phyloP scores from a whole-genome alignment of 2,797 vertebrate genomes.

The Thamnophis elegans region DNA sequence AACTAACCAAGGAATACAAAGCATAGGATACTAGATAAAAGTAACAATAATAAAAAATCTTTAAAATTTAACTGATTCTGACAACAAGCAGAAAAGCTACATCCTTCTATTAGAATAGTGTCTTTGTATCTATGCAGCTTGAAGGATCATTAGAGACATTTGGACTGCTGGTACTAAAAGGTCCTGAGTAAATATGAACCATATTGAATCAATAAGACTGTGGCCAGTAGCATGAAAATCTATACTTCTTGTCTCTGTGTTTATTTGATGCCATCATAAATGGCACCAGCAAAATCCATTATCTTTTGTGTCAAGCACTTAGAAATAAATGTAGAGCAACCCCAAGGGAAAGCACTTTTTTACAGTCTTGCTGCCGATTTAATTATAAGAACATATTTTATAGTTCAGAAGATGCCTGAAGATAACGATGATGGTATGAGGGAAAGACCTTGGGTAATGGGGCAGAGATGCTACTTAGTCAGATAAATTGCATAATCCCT shows the following conservation, averaged over 20 bases:
- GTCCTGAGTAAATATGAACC: slow-evolving; percentile 33
- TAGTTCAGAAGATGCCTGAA: slow-evolving; percentile 18
- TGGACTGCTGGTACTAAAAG: slow-evolving; percentile 28
- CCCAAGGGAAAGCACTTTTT: slow-evolving; percentile 24
- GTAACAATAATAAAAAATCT: background rate
- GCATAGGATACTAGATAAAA: background rate
- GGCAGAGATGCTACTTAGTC: background rate
- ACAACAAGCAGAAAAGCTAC: background rate
- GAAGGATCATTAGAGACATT: background rate
- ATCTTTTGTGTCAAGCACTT: slow-evolving; percentile 45
- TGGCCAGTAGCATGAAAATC: slow-evolving; percentile 33
- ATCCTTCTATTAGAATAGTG: background rate
- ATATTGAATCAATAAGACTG: slow-evolving; percentile 41
- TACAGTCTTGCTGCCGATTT: slow-evolving; percentile 28
- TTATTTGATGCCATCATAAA: slow-evolving; percentile 43
- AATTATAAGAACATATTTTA: slow-evolving; percentile 33
- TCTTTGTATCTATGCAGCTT: background rate
- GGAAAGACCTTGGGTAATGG: background rate
- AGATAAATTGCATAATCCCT: background rate
- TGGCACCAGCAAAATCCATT: slow-evolving; percentile 41
- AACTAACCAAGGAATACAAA: background rate
- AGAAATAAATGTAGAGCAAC: slow-evolving; percentile 31
- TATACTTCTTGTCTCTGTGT: slow-evolving; percentile 33
- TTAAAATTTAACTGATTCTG: slow-evolving; percentile 8
- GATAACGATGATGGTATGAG: background rate